Conservation (phyloP, 2,797 vertebrate species). For the Naso thynnoides region DNA sequence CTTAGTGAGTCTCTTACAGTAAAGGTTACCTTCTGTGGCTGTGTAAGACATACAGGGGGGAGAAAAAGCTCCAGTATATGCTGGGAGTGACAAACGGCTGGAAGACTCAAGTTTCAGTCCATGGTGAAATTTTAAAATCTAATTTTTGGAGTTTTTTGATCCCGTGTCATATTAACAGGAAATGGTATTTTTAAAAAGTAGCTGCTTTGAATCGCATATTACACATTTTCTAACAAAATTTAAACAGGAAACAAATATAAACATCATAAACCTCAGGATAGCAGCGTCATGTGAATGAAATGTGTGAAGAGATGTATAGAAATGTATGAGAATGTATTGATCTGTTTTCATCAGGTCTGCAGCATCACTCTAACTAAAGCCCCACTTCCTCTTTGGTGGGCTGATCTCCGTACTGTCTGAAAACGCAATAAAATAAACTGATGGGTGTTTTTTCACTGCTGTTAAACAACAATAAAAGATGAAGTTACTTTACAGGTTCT, state of each 20-base stretch:
- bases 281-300: slow-evolving; percentile 13
- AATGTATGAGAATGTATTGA: not conserved
- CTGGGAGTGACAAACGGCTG: no score
- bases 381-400: slow-evolving; percentile 9
- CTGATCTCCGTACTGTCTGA: slow-evolving; percentile 29
- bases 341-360: not conserved
- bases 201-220: not conserved
- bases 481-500: slow-evolving; percentile 43
- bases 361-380: slow-evolving; percentile 1
- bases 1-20: no score
- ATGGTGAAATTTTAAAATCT: no score
- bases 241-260: no score
- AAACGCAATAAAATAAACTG: slow-evolving; percentile 45
- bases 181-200: no score
- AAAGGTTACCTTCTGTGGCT: no score
- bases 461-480: slow-evolving; percentile 55
- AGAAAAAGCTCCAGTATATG: no score
- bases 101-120: no score
- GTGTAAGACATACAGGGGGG: no score
- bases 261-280: no score
- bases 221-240: not conserved
- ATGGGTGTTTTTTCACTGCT: slow-evolving; percentile 53
- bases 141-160: no score
- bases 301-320: not conserved
- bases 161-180: no score